phyloP scores from a whole-genome alignment of 1,140 invertebrate species.

The Pachypsylla venusta region DNA sequence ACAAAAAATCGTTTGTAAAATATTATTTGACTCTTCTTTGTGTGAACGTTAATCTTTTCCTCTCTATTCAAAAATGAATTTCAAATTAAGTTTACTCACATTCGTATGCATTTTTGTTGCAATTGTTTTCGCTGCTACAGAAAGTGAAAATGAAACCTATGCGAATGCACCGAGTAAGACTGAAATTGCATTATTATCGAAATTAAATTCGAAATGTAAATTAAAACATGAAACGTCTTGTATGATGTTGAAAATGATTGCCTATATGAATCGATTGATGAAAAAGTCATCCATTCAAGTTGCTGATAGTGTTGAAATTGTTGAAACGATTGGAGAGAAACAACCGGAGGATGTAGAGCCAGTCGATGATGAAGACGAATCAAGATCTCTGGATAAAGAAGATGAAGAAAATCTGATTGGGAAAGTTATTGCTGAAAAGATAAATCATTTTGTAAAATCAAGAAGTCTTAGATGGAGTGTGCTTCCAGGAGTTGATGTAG shows the following conservation, averaged over 20 bases:
- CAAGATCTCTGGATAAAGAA: conserved; percentile 26
- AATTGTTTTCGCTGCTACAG: neutral
- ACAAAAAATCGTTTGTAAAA: too few species aligned
- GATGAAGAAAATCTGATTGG: conserved; percentile 50
- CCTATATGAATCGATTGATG: conserved; percentile 61
- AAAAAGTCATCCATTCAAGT: conserved; percentile 60
- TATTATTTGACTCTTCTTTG: too few species aligned
- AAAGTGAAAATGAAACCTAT: neutral
- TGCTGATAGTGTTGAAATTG: conserved; percentile 56
- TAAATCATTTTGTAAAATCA: conserved; percentile 54
- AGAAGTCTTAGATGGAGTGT: conserved; percentile 50
- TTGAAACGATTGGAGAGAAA: conserved; percentile 38
- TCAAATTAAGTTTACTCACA: too few species aligned
- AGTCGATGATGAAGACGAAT: neutral
- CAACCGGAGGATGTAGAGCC: conserved; percentile 13
- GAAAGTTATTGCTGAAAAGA: conserved; percentile 50
- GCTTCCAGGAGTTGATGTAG: conserved; percentile 56
- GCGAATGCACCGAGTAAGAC: neutral
- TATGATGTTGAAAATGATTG: conserved; percentile 59
- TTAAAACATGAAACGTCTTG: conserved; percentile 59
- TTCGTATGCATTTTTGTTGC: neutral
- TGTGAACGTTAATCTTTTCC: too few species aligned
- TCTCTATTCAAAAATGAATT: too few species aligned
- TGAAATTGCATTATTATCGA: conserved; percentile 37
- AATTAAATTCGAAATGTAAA: conserved; percentile 56